Conservation (phyloP, 2,797 vertebrate species). For the Ptychadena robeensis region DNA sequence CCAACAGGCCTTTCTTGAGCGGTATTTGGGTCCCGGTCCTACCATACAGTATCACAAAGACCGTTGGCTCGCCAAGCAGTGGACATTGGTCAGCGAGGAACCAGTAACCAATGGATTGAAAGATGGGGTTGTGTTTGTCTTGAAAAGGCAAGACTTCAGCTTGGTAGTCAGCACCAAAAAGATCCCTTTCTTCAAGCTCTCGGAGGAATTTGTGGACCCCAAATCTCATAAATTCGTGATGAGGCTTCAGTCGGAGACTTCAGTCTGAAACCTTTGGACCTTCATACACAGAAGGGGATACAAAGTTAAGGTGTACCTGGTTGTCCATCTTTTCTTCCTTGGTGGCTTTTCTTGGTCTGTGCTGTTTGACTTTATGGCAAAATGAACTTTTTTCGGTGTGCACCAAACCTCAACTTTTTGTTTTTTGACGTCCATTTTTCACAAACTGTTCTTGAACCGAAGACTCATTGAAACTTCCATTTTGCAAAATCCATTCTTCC, state of each 20-base stretch:
- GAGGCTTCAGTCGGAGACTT: constrained; percentile 97
- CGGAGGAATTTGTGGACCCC: constrained; percentile 94
- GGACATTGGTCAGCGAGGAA: constrained; percentile 93
- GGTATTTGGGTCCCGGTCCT: constrained; percentile 87
- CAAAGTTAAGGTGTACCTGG: constrained; percentile 15
- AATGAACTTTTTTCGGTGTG: constrained; percentile 23
- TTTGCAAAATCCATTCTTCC: constrained; percentile 31
- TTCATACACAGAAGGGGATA: background rate
- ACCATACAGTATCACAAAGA: constrained; percentile 94
- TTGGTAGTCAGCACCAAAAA: constrained; percentile 87
- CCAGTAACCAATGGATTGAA: constrained; percentile 89
- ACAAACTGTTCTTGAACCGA: background rate
- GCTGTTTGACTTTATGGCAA: constrained; percentile 24
- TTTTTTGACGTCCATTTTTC: background rate
- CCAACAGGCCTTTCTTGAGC: constrained; percentile 88
- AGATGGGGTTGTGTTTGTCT: constrained; percentile 85
- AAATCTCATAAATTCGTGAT: constrained; percentile 98
- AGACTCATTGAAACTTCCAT: background rate
- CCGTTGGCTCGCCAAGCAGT: constrained; percentile 90
- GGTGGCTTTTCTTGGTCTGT: constrained; percentile 29
- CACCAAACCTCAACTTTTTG: constrained; percentile 34
- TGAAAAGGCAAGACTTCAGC: constrained; percentile 90
- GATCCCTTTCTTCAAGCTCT: constrained; percentile 91
- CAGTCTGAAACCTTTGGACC: constrained; percentile 74
- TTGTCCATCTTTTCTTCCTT: constrained; percentile 14